These are phyloP conservation scores for Lycodopsis pacificus DNA, from an alignment of 2,797 vertebrate genomes.

Conservation along the genomic window DNA sequence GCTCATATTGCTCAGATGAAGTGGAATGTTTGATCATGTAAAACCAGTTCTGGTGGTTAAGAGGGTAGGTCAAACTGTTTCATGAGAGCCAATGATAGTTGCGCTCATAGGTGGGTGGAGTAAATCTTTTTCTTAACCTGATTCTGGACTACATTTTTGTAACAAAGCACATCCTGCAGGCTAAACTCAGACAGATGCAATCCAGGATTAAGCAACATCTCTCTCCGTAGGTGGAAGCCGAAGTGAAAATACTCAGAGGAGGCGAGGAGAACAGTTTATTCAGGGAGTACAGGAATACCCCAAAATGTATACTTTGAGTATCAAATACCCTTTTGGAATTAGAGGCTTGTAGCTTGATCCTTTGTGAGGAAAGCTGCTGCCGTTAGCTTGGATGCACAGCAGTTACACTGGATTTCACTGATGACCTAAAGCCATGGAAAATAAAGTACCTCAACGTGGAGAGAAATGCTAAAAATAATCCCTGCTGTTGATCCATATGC, in stretches of 20 bases:
- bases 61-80: background rate
- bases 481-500: background rate
- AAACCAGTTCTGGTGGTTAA: constrained; percentile 1
- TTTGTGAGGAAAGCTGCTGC: background rate
- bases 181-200: background rate
- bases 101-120: background rate
- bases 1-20: constrained; percentile 36
- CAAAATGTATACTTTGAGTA: background rate
- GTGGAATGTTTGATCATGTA: constrained; percentile 11
- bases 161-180: background rate
- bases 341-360: background rate
- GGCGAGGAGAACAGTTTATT: background rate
- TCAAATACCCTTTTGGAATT: background rate
- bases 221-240: background rate
- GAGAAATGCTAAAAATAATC: background rate
- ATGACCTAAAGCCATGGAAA: background rate
- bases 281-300: background rate
- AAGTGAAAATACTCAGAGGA: background rate
- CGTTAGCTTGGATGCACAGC: background rate
- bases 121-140: background rate
- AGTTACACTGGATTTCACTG: background rate
- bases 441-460: background rate
- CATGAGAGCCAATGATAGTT: background rate
- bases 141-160: background rate
- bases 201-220: background rate